These are phyloP conservation scores for Lasius platythorax DNA, from an alignment of 2,888 invertebrate species.

Conservation along the genomic window DNA sequence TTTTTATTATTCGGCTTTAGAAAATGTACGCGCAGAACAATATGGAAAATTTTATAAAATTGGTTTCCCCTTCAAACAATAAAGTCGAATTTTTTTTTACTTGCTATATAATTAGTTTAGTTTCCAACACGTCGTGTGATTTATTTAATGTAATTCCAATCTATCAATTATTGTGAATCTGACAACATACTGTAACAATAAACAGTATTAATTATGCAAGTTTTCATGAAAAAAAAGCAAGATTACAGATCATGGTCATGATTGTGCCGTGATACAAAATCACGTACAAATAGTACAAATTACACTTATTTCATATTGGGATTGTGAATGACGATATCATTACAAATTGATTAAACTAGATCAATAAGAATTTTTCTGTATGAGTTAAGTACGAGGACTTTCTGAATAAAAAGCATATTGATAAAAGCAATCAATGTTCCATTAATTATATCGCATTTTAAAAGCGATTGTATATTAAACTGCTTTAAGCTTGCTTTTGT, in stretches of 20 bases:
- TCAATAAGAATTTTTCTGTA: not conserved
- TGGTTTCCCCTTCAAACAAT: not conserved
- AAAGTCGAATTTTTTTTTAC: not conserved
- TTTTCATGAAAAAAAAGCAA: not conserved
- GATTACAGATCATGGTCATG: not conserved
- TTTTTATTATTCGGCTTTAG: conserved; percentile 11
- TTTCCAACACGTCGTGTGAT: not conserved
- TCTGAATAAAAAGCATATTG: conserved; percentile 15
- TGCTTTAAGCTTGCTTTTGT: conserved; percentile 15
- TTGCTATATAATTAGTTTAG: not conserved
- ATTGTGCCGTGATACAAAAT: not conserved
- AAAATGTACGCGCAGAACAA: not conserved
- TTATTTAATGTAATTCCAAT: not conserved
- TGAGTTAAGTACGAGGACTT: conserved; percentile 9
- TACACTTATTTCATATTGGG: conserved; percentile 18
- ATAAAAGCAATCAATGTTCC: not conserved
- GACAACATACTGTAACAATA: not conserved
- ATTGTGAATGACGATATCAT: not conserved
- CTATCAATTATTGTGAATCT: not conserved
- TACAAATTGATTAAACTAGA: conserved; percentile 13
- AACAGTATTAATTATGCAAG: not conserved
- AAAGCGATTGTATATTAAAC: not conserved
- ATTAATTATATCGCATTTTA: conserved; percentile 4
- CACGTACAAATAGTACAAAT: conserved; percentile 16
- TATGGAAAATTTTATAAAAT: conserved; percentile 7